A percentile compares a stretch with the other conserved stretches of the same genome.
Evolutionary conservation across 1,140 invertebrate genomes (phyloP).

Genomic region (Tribolium castaneum): DNA sequence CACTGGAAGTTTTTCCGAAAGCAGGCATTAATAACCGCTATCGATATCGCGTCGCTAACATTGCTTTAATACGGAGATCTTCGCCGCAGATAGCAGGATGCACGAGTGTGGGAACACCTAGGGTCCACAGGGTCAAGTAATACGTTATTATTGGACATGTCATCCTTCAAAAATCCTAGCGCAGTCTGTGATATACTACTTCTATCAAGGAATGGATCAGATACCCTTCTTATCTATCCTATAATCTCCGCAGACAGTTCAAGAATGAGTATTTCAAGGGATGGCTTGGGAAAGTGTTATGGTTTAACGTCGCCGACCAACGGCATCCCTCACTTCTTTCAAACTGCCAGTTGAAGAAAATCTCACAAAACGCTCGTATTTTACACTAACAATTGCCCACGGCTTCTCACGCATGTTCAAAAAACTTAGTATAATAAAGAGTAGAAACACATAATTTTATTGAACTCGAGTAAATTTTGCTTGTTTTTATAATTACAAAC

Average conservation of each 20-base stretch:
- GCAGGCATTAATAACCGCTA: not conserved
- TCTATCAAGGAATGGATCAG: slow-evolving; percentile 15
- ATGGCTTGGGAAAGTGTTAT: not conserved
- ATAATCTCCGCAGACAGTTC: slow-evolving; percentile 14
- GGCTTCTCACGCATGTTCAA: no score
- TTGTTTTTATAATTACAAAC: no score
- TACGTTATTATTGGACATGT: slow-evolving; percentile 34
- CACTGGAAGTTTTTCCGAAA: not conserved
- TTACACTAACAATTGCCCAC: no score
- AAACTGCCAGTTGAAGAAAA: not conserved
- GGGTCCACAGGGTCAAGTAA: slow-evolving; percentile 25
- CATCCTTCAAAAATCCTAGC: slow-evolving; percentile 31
- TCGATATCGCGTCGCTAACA: not conserved
- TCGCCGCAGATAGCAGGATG: not conserved
- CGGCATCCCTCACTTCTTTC: not conserved
- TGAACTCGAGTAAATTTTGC: no score
- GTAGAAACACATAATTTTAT: no score
- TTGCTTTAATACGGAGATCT: not conserved
- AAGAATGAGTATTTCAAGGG: slow-evolving; percentile 2
- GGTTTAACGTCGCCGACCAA: not conserved
- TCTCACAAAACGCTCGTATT: not conserved
- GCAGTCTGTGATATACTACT: slow-evolving; percentile 17
- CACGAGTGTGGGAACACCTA: slow-evolving; percentile 9
- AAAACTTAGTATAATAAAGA: no score
- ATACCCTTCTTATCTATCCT: slow-evolving; percentile 17